Base-by-base conservation (phyloP, 2,113 vertebrate species). In the Podilymbus podiceps region DNA sequence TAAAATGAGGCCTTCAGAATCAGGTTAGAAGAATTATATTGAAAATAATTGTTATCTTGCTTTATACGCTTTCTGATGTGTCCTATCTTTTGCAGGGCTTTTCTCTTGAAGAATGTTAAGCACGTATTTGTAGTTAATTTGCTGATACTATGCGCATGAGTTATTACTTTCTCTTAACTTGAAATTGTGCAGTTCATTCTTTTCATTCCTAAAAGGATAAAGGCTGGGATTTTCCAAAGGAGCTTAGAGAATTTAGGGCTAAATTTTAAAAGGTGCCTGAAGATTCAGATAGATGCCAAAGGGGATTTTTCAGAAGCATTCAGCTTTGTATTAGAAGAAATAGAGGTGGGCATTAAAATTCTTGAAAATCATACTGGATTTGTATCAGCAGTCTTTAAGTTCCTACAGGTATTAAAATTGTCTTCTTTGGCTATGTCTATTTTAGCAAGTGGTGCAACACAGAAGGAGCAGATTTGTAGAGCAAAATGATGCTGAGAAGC, bases 51-150 rank as follows among this genome's bases (percentile, higher is more conserved):
- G 97, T 97, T 97, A 97, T 97, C 95, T 96, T 95, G 77, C 72
- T 85, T 96, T 95, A 81, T 96, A 89, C 79, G 92, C 88, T 96
- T 95, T 96, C 95, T 94, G 94, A 97, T 97, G 92, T 95, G 46
- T 87, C 77, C 93, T 98, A 92, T 98, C 97, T 98, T 84, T 86
- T 85, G 80, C 94, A 98, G 85, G 49, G 69, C 49, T 97, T 96
- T 97, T 95, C 96, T 97, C 92, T 97, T 74, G 50, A 75, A 96
- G 91, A 97, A 98, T 98, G 97, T 97, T 97, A 98, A 98, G 89
- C 90, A 96, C 9, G 56, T 92, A 75, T 97, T 97, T 97, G 90
- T 97, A 95, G 93, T 96, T 98, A 98, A 98, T 97, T 98, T 98
- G 89, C 95, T 97, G 97, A 98, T 96, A 95, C 74, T 80, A 84